Evolutionary conservation across 2,797 vertebrate genomes (phyloP).

Genomic region (Clamator glandarius): DNA sequence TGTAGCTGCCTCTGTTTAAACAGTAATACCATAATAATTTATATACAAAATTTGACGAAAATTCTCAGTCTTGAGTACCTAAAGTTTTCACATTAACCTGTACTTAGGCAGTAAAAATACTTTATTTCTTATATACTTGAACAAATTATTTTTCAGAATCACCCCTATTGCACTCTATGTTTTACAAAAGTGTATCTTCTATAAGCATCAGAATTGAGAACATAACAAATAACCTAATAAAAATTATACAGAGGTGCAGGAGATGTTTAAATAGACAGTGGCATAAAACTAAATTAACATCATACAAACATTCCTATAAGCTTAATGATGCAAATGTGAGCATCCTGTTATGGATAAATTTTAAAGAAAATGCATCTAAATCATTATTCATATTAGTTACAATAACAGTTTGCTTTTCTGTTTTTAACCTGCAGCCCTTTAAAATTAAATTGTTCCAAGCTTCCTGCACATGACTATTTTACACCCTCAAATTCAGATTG

Average conservation of each 20-base stretch:
- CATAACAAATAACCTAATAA: background rate
- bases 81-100: background rate
- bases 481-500: background rate
- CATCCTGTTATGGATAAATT: background rate
- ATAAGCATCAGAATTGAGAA: background rate
- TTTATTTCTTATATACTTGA: background rate
- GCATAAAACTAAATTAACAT: background rate
- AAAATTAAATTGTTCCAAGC: background rate
- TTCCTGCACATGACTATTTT: background rate
- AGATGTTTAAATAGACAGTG: background rate
- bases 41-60: background rate
- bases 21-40: background rate
- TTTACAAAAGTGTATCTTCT: background rate
- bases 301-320: background rate
- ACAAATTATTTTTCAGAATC: background rate
- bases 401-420: background rate
- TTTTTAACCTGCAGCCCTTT: background rate
- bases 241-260: background rate
- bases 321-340: background rate
- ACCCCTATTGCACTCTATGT: background rate
- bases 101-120: background rate
- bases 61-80: background rate
- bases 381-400: background rate
- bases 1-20: conserved; percentile 78
- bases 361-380: background rate